Base-by-base conservation (phyloP, 2,797 vertebrate genomes). In the Pyrocephalus nanus region DNA sequence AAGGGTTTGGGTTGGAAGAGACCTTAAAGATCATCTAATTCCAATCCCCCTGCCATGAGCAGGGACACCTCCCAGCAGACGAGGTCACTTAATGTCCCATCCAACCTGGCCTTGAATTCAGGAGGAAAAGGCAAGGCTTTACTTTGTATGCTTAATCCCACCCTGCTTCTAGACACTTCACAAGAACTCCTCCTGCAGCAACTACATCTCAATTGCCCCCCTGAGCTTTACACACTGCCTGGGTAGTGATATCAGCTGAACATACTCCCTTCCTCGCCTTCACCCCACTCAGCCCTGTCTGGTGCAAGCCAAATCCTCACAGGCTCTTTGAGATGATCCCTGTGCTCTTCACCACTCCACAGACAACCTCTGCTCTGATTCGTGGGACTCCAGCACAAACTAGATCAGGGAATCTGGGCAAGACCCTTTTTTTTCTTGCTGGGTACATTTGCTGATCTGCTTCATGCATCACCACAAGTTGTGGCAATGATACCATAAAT, bases 201-300 rank as follows among this genome's bases (percentile, higher is more conserved):
- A 32, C 53, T 42, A 8, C 50, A 20, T 42, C 53, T 61, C 76
- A 29, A 42, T 45, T 69, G 36, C 34, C 30, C 30, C 67, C 36
- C 53, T 6, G 36, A 76, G 85, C 17, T 36, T 48, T 57, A 47
- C 29, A 1, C 2, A 1, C 36, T 43, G 55, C 8, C 75, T 62
- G 42, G 23, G 42, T 2, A 67, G 40, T 0, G 0, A 1, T 4
- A 48, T 2, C 57, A 83, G 53, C 36, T 60, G 58, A 64, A 42
- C 27, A 27, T 19, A 60, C 58, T 38, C 58, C 36, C n/a, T 21
- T 23, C 25, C 32, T 23, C 54, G n/a, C 42, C 79, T 20, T 16
- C 42, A 36, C 15, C 34, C 58, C 7, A 1, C 42, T 60, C 78
- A 66, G 53, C 42, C 64, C 47, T 36, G 29, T 11, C 27, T 14